Conservation (phyloP, 2,113 vertebrate species). For the Octodon degus region DNA sequence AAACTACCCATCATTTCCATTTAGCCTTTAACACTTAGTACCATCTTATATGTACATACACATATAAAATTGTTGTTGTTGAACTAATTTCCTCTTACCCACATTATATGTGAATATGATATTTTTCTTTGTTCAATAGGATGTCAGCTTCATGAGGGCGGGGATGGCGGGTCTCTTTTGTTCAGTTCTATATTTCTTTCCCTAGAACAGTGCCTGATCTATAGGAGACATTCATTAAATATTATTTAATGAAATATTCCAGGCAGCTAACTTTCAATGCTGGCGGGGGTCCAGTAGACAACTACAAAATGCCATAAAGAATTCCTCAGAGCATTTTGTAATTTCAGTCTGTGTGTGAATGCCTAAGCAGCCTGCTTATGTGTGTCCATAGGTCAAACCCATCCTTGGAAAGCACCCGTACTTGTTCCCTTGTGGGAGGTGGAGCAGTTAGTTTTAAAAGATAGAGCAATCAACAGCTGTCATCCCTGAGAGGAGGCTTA, state of each 20-base stretch:
- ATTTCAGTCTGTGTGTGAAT: constrained; percentile 76
- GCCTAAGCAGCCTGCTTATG: constrained; percentile 70
- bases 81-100: not conserved
- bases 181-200: constrained; percentile 48
- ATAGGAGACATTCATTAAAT: constrained; percentile 70
- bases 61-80: not conserved
- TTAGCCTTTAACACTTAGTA: not conserved
- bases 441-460: constrained; percentile 70
- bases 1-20: not conserved
- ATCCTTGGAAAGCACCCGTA: constrained; percentile 73
- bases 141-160: constrained; percentile 43
- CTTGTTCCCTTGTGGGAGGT: constrained; percentile 73
- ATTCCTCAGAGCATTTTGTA: constrained; percentile 76
- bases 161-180: not conserved
- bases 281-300: constrained; percentile 75
- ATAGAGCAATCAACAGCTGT: constrained; percentile 61
- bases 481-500: constrained; percentile 65
- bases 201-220: constrained; percentile 18
- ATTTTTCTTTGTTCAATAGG: constrained; percentile 9
- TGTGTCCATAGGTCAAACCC: constrained; percentile 61
- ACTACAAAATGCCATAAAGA: constrained; percentile 74
- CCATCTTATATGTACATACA: not conserved
- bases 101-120: constrained; percentile 6
- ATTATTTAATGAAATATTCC: constrained; percentile 59
- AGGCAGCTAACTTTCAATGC: constrained; percentile 75